phyloP scores from a whole-genome alignment of 2,113 vertebrate species.

The Puntigrus tetrazona region DNA sequence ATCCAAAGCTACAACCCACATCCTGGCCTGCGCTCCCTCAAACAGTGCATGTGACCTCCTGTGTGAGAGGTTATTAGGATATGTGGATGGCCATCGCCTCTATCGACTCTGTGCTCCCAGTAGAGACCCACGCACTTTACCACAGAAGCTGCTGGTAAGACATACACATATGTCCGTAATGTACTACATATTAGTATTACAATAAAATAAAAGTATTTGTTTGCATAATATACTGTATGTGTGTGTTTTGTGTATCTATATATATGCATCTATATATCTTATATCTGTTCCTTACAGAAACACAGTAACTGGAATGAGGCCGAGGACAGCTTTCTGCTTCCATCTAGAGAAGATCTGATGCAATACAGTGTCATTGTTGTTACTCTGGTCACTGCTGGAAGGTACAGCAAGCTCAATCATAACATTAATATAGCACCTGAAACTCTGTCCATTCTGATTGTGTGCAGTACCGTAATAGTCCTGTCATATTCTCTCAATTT shows the following conservation, averaged over 20 bases:
- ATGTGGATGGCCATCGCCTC: conserved; percentile 71
- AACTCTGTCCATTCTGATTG: neutral
- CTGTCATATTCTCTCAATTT: neutral
- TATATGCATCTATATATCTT: no score
- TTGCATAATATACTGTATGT: no score
- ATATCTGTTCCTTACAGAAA: conserved; percentile 59
- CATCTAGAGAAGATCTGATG: conserved; percentile 70
- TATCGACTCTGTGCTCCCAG: conserved; percentile 84
- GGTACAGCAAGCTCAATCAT: conserved; percentile 66
- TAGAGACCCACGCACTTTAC: conserved; percentile 74
- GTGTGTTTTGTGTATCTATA: no score
- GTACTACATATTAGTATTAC: neutral
- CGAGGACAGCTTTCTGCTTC: conserved; percentile 74
- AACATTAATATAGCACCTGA: neutral
- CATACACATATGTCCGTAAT: neutral
- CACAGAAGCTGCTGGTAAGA: conserved; percentile 79
- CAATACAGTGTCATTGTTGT: conserved; percentile 80
- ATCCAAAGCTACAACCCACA: conserved; percentile 64
- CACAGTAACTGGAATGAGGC: conserved; percentile 82
- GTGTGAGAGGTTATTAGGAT: conserved; percentile 79
- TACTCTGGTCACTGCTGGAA: conserved; percentile 88
- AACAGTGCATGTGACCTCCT: conserved; percentile 90
- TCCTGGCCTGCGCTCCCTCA: conserved; percentile 89
- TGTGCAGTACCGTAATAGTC: neutral
- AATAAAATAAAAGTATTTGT: no score